Evolutionary conservation across 2,888 invertebrate genomes (phyloP), one percentile per base, ranked within the genome.

Genomic region (Ernsta delagoae): DNA sequence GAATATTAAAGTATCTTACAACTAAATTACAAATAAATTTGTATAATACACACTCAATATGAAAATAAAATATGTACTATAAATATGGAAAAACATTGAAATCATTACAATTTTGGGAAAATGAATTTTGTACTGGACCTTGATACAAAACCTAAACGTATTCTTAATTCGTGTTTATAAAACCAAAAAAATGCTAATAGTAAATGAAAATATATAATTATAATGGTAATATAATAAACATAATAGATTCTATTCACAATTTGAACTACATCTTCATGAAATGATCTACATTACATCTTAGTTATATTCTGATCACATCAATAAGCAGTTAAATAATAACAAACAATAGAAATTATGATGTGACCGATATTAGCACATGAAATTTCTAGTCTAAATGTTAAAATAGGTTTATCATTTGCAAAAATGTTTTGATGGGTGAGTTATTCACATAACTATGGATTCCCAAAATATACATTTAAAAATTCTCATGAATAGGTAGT

Each of bases 1-100:
- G 83, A 81, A 77, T 78, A 75, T 72, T 77, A 78, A 77, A 76
- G 75, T 60, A 77, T 79, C 75, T 72, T 78, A 78, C 75, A 76
- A 75, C 66, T 69, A 75, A 80, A 78, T n/a, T 70, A 64, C 78
- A 77, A 81, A 78, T 75, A 76, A 78, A 78, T 74, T 73, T 78
- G 74, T 75, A 78, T 73, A 77, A 79, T 76, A 74, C 70, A 76
- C 80, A 80, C 76, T 78, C 16, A 50, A 50, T 73, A 34, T 54
- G 11, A 31, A 34, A 68, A 65, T 60, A 59, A 50, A 16, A 16
- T 16, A 16, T 16, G 16, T 16, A 16, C 16, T 16, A 16, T 62
- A 53, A 34, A 48, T 66, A 34, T 5, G 50, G 24, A 59, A 59
- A 62, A 64, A 48, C 60, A 71, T 36, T 54, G 39, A 64, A 60